Conservation (phyloP, 2,797 vertebrate species). For the Pogoniulus pusillus region DNA sequence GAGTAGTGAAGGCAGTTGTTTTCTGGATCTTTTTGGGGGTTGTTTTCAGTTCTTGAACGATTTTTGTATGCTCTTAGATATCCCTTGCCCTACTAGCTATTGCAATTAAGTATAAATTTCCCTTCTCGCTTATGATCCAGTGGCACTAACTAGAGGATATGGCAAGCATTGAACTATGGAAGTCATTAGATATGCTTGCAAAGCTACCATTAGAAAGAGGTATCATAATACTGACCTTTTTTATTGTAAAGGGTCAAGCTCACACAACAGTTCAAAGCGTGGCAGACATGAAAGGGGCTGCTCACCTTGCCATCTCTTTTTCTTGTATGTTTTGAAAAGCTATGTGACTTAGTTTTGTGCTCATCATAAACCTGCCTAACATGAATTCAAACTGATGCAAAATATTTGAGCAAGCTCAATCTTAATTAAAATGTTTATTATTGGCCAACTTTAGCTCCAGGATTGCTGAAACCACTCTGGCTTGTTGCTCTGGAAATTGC, state of each 20-base stretch:
- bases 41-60: background rate
- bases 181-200: background rate
- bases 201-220: background rate
- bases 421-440: background rate
- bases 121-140: background rate
- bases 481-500: background rate
- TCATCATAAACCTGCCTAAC: background rate
- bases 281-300: background rate
- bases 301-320: background rate
- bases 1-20: background rate
- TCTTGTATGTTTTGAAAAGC: background rate
- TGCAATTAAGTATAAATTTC: background rate
- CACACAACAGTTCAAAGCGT: background rate
- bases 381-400: background rate
- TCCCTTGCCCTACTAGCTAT: background rate
- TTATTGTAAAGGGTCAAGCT: background rate
- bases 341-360: background rate
- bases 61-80: background rate
- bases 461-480: background rate
- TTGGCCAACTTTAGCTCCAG: background rate
- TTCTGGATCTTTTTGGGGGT: background rate
- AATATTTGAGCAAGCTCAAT: background rate
- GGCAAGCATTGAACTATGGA: background rate
- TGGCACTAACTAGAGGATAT: background rate
- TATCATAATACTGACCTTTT: background rate